phyloP scores from a whole-genome alignment of 1,140 invertebrate genomes.

The Diorhabda elongata region DNA sequence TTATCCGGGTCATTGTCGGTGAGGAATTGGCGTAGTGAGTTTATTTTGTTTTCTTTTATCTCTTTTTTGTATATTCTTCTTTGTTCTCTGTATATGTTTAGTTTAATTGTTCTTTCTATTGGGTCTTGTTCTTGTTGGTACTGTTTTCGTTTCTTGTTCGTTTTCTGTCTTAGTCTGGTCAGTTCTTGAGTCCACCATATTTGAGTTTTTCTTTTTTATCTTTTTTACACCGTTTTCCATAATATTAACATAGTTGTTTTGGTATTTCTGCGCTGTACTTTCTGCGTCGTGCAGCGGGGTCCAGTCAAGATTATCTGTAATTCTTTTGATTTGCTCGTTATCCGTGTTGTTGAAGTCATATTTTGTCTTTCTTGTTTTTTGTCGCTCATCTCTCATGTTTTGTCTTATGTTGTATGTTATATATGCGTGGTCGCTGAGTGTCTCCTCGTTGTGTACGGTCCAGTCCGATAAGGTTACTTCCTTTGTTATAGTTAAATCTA shows the following conservation, averaged over 20 bases:
- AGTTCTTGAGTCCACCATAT: neutral
- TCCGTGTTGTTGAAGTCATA: neutral
- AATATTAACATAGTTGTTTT: neutral
- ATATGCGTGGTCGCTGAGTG: constrained; percentile 12
- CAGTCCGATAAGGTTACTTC: neutral
- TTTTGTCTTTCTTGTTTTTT: neutral
- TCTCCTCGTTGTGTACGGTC: neutral
- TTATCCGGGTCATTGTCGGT: too few species aligned
- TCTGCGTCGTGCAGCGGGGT: neutral
- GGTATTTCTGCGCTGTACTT: too few species aligned
- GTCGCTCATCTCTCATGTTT: neutral
- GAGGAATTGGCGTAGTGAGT: neutral
- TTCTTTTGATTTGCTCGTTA: neutral
- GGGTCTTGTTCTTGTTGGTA: neutral
- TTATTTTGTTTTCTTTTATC: neutral
- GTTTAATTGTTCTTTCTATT: neutral
- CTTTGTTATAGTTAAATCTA: neutral
- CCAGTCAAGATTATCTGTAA: neutral
- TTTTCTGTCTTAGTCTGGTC: neutral
- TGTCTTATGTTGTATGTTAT: constrained; percentile 1
- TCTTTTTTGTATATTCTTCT: constrained; percentile 3
- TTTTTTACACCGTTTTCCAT: neutral
- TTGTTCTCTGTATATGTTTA: neutral
- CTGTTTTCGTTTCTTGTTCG: neutral
- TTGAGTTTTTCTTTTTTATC: neutral